A percentile compares a stretch with the other conserved stretches of the same genome.
These are phyloP conservation scores for Oxyruncus cristatus DNA, from an alignment of 2,113 vertebrate genomes.

Conservation along the genomic window DNA sequence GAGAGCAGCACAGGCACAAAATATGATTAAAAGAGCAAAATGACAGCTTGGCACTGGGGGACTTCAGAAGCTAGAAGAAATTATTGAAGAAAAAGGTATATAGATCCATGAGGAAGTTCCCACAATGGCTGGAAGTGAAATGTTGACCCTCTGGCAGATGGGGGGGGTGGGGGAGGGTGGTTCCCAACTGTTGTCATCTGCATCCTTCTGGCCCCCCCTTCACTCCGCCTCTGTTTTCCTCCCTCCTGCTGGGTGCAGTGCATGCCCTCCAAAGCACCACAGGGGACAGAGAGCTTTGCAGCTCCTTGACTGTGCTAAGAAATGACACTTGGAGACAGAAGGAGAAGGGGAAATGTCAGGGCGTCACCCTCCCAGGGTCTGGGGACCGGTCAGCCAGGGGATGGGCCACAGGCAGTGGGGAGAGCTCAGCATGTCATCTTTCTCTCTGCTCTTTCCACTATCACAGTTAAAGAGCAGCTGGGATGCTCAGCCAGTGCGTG, in stretches of 20 bases:
- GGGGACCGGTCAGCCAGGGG: background rate
- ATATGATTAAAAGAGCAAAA: constrained; percentile 37
- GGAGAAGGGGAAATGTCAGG: constrained; percentile 9
- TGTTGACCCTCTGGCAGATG: background rate
- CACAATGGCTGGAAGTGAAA: background rate
- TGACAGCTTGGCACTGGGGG: constrained; percentile 41
- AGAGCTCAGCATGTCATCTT: background rate
- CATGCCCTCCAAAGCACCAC: background rate
- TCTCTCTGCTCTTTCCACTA: background rate
- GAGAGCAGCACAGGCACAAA: background rate
- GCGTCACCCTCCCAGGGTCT: background rate
- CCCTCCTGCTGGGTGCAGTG: background rate
- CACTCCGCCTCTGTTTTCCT: background rate
- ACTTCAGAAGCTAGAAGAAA: constrained; percentile 24
- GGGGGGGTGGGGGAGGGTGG: no score
- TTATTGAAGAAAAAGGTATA: background rate
- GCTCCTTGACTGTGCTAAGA: background rate
- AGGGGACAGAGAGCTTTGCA: background rate
- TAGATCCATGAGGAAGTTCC: background rate
- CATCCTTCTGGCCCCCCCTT: background rate
- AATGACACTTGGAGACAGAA: background rate
- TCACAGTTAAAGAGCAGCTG: accelerated
- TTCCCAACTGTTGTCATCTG: background rate
- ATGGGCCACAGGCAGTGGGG: background rate
- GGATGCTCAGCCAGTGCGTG: background rate